Base-by-base conservation (phyloP, 2,797 vertebrate genomes). In the Clamator glandarius region DNA sequence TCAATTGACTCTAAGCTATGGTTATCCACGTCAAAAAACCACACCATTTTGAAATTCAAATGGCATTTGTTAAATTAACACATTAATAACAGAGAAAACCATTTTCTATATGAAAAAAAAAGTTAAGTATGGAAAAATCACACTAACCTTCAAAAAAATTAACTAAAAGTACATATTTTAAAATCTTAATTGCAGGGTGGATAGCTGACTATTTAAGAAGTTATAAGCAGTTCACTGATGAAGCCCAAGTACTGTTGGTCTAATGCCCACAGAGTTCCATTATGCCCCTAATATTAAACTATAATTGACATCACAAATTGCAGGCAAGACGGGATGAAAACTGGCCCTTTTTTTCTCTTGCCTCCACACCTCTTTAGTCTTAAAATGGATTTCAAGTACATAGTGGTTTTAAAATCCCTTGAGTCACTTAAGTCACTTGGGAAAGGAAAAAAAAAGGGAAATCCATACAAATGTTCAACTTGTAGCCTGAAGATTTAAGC, bases 351-450 rank as follows among this genome's bases (percentile, higher is more conserved):
- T 88, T 91, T 88, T 9, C 41, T 94, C 13, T 67, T 87, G 29
- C 46, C 79, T 93, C 84, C 74, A 79, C 35, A 74, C 15, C 81
- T 91, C 19, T 69, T 97, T 92, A 87, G 59, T 89, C 58, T 94
- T 82, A 92, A 96, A 93, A 90, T 76, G 35, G 17, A 83, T 93
- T 94, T 92, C 51, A 92, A 76, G 23, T 62, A 75, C 23, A 73
- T 9, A 83, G 68, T 67, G 41, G 17, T 51, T 84, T 88, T 77
- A 63, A 91, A 94, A 78, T 95, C 87, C 28, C 54, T 91, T 7
- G 17, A 95, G 61, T 76, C 51, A 79, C 94, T 92, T 75, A 84
- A 77, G 33, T 15, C 42, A 42, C 8, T n/a, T n/a, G n/a, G n/a
- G n/a, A n/a, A 55, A 69, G 24, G 69, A 25, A 33, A 54, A 48